Percentiles rank a stretch among this genome's conserved stretches.
phyloP scores from a whole-genome alignment of 2,888 invertebrate species.

The Conchocele bisecta region DNA sequence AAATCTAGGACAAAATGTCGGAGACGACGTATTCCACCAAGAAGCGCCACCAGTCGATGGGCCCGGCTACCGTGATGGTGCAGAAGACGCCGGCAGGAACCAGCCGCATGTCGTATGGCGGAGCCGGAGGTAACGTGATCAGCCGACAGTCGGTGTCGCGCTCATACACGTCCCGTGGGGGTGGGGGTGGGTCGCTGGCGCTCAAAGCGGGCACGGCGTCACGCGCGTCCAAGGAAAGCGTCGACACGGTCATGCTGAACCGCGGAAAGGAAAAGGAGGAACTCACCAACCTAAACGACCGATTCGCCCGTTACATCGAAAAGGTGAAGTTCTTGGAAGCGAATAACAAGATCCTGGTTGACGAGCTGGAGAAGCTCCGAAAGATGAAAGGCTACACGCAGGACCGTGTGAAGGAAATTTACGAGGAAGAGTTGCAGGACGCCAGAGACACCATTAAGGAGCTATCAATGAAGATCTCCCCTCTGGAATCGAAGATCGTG shows the following conservation, averaged over 20 bases:
- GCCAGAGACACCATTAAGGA: conserved; percentile 83
- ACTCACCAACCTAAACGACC: conserved; percentile 84
- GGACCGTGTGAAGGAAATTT: conserved; percentile 81
- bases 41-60: conserved; percentile 21
- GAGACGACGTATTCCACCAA: background rate
- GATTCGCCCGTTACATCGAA: conserved; percentile 84
- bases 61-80: conserved; percentile 15
- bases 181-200: too few species aligned
- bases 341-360: conserved; percentile 78
- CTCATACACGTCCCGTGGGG: background rate
- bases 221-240: conserved; percentile 74
- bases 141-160: background rate
- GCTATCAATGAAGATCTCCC: conserved; percentile 82
- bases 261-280: conserved; percentile 84
- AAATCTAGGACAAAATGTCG: too few species aligned
- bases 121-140: background rate
- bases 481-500: conserved; percentile 82
- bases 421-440: conserved; percentile 83
- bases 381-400: conserved; percentile 74
- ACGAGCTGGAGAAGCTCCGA: conserved; percentile 76
- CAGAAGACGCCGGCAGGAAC: conserved; percentile 21
- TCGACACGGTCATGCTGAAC: conserved; percentile 82
- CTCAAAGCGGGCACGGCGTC: conserved; percentile 58
- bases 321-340: conserved; percentile 82
- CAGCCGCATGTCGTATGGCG: conserved; percentile 9